Base-by-base conservation (phyloP, 1,140 invertebrate species). In the Drosophila repleta region DNA sequence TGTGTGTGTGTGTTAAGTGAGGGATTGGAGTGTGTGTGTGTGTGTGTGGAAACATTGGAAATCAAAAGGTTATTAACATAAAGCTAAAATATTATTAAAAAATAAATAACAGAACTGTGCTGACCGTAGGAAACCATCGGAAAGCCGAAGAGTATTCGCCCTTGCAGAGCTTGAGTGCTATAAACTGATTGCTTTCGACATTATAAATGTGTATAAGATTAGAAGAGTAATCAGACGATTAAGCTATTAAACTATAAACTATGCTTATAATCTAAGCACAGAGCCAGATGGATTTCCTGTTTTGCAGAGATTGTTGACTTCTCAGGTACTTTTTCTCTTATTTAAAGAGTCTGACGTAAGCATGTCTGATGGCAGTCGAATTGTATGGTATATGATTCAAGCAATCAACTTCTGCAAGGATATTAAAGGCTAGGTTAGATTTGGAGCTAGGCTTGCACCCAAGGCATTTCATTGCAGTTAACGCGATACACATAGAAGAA, bases 381-480 rank as follows among this genome's bases (percentile, higher is more conserved):
- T n/a, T n/a, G n/a, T n/a, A n/a, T n/a, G n/a, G n/a, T n/a, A n/a
- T n/a, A n/a, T n/a, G n/a, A n/a, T n/a, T n/a, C n/a, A n/a, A n/a
- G n/a, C n/a, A n/a, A n/a, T n/a, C n/a, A n/a, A n/a, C 3, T 10
- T 66, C 52, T 56, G 43, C 63, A 46, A 65, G 52, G 8, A n/a
- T 35, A 64, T n/a, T 24, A n/a, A 1, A 46, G 10, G 45, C 45
- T 1, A 24, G 2, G 7, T 8, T 45, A 48, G 17, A 13, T 35
- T 11, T 24, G 13, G 21, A 11, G 10, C 20, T 13, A 35, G 32
- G 32, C 21, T 35, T 1, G 8, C 6, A 78, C 78, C 70, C 79
- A 89, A 91, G 82, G 62, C 46, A 72, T 43, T 79, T 61, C 69
- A 79, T 77, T 89, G 56, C 60, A 21, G 4, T 51, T 7, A 41